These are phyloP conservation scores for Oceanodroma tethys DNA, from an alignment of 2,113 vertebrate species.

Conservation along the genomic window DNA sequence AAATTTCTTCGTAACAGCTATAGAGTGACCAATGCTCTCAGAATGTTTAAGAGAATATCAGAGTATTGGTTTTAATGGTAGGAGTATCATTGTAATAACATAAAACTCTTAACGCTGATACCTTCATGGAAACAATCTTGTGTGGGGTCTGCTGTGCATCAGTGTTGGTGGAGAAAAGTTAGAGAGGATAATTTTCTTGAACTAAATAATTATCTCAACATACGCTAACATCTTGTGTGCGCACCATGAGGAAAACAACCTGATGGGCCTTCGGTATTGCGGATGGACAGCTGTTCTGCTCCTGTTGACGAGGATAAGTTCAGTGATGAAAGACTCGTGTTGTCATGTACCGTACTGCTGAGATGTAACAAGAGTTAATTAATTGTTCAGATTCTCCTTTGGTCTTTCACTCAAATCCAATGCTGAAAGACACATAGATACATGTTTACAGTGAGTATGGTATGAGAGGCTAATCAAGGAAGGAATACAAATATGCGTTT, in stretches of 20 bases:
- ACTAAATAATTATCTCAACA: not conserved
- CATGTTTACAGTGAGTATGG: not conserved
- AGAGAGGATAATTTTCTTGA: not conserved
- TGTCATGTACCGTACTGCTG: not conserved
- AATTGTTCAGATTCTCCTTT: not conserved
- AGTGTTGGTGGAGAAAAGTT: not conserved
- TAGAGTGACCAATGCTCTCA: not conserved
- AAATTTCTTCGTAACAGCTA: not conserved
- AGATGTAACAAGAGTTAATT: not conserved
- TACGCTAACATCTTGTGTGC: not conserved
- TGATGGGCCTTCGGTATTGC: not conserved
- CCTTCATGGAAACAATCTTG: not conserved
- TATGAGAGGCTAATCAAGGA: not conserved
- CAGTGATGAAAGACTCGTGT: not conserved
- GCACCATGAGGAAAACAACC: not conserved
- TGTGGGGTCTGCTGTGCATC: not conserved
- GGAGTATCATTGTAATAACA: not conserved
- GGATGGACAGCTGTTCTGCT: not conserved
- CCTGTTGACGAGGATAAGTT: not conserved
- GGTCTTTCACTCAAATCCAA: not conserved
- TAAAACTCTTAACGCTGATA: not conserved
- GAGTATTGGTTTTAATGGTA: not conserved
- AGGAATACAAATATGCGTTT: not conserved
- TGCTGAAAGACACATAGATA: not conserved
- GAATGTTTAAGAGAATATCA: not conserved